Base-by-base conservation (phyloP, 2,113 vertebrate genomes). In the Aphyosemion australe region DNA sequence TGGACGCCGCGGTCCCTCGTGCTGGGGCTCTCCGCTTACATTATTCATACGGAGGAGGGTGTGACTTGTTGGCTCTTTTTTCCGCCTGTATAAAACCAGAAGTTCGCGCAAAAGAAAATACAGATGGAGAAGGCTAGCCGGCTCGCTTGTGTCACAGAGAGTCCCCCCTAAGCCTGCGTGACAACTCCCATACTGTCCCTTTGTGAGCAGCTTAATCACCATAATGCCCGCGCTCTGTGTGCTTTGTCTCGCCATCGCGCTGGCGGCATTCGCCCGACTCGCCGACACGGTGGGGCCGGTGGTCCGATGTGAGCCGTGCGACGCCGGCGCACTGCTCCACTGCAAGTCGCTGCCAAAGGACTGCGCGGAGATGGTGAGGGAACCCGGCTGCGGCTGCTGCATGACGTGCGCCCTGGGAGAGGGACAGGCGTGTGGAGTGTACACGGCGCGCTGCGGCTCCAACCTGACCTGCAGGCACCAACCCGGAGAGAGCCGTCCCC, bases 301-400 rank as follows among this genome's bases (percentile, higher is more conserved):
- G 88, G 95, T 97, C 49, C 95, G 93, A 21, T 98, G 96, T 74
- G 96, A 97, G 78, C 94, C 95, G 2, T 98, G 96, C 84, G 95
- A 98, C 80, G 78, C 90, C 50, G 89, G 85, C 5, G 93, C 95
- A 49, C 87, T 95, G 48, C 91, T 93, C 69, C 94, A 93, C 79
- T 97, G 96, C 91, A 93, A 92, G 81, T 94, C 95, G 8, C 87
- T 94, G 83, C 88, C 91, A 19, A 81, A 90, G 42, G 92, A 93
- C 62, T 98, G 96, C 85, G 49, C 89, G 7, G 95, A 97, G 87
- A 77, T 83, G 68, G 94, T 95, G 71, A 91, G 93, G 54, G 96
- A 98, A 87, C 95, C 96, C 0, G 95, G 96, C 74, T 98, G 96
- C 76, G 95, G 96, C 79, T 98, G 96, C 91, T 98, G 96, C 89